Evolutionary conservation across 1,140 invertebrate genomes (phyloP), one percentile per base, ranked within the genome.

Genomic region (Drosophila prosaltans): DNA sequence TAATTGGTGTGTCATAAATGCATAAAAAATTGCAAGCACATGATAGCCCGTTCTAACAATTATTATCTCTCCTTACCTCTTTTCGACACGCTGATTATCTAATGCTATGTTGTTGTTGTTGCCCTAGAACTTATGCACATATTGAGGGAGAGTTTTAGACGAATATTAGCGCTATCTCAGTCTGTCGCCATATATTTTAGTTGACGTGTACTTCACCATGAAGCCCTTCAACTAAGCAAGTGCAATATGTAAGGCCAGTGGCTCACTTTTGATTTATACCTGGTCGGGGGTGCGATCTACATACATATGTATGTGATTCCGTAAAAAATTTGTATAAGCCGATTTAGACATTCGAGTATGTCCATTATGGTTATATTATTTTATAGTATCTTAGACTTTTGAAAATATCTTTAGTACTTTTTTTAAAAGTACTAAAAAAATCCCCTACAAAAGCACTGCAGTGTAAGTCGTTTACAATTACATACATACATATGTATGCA

Each of bases 11-110:
- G 77, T 78, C 83, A 89, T 88, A 88, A 88, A 86, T 89, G 83
- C 84, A 88, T 89, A 83, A 89, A 36, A 89, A 77, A 83, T 80
- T 88, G 83, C 82, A 86, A 66, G 61, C 72, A 70, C 82, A 68
- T 78, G 80, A 83, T 81, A 76, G 77, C 58, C 61, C 26, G 58
- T 54, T 54, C 45, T 39, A 16, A 59, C 48, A 61, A 40, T 40
- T 45, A 26, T 24, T 36, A 10, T 66, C 61, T 45, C 80, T 72
- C 82, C 76, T 76, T 83, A 88, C 76, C 82, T 88, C 67, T 80
- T 73, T 78, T 58, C 45, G 24, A 55, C 54, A 43, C 61, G 43
- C 62, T 51, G 40, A 32, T 48, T 43, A 66, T 43, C 39, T 72
- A 78, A 26, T 40, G 40, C 45, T 30, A 51, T 40, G 32, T 39